Evolutionary conservation across 2,113 vertebrate species (phyloP), one percentile per base, ranked within the genome.

Genomic region (Lagopus muta): DNA sequence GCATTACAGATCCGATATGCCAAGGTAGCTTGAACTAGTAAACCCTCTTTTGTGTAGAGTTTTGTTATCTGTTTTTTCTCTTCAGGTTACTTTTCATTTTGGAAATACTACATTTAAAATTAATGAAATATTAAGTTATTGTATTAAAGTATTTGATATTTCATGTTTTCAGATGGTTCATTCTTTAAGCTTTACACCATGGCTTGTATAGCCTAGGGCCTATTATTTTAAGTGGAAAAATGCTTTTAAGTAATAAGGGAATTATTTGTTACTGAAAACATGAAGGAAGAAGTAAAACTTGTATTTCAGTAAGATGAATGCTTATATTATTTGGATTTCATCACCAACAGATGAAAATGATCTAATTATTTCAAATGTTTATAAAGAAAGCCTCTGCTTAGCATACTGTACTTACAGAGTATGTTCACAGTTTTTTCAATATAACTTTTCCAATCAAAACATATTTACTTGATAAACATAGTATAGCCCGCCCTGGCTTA

Each of bases 1-100:
- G 97, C 98, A 0, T 96, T 99, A 78, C 99, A 99, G 98, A 99
- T 99, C 86, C 98, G 99, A 95, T 99, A 99, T 5, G 98, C 98
- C 64, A 99, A 99, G 99, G 99, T 99, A 98, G 40, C 69, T 92
- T 73, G 38, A 82, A 61, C 34, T 50, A 43, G 42, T 45, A 74
- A 16, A 40, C 2, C 34, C 30, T 30, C 8, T 6, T 55, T 55
- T 47, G 84, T 52, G 47, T 17, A 38, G 5, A 16, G 7, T 66
- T 62, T 89, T 73, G 58, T 60, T 55, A 47, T 6, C 85, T 54
- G 9, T 69, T 71, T 84, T 57, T 43, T 89, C 83, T 55, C 34
- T 47, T 93, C 52, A 4, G 17, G 66, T 38, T 54, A 52, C 47
- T 80, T 82, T 40, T 66, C 45, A 47, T 78, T 15, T 58, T 82